phyloP scores from a whole-genome alignment of 2,888 invertebrate genomes.

The Fabriciana adippe region DNA sequence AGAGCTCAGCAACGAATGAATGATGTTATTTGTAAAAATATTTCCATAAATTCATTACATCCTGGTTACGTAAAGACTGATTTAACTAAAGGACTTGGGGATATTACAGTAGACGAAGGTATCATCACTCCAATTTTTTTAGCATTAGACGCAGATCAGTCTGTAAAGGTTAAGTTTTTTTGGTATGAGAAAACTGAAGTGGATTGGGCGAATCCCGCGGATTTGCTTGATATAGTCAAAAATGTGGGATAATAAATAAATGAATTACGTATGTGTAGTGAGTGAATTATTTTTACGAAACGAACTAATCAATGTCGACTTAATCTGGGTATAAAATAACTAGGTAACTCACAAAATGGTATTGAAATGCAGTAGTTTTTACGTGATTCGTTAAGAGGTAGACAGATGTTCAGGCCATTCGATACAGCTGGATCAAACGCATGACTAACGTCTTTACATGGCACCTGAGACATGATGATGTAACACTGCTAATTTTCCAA shows the following conservation, averaged over 20 bases:
- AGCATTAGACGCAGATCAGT: not conserved
- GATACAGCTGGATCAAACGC: too few relatives aligned
- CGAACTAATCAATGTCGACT: too few relatives aligned
- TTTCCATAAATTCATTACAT: slow-evolving; percentile 47
- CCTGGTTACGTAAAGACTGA: slow-evolving; percentile 48
- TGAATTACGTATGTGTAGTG: too few relatives aligned
- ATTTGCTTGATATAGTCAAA: not conserved
- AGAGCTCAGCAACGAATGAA: slow-evolving; percentile 43
- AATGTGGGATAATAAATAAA: not conserved
- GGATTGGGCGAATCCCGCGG: not conserved
- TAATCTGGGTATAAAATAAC: too few relatives aligned
- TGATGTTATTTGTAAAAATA: slow-evolving; percentile 42
- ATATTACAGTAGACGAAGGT: not conserved
- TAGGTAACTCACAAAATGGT: too few relatives aligned
- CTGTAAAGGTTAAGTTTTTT: not conserved
- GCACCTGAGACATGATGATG: too few relatives aligned
- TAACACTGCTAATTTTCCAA: too few relatives aligned
- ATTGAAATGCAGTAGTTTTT: too few relatives aligned
- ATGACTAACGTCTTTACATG: too few relatives aligned
- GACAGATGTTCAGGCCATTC: too few relatives aligned
- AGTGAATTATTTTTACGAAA: too few relatives aligned
- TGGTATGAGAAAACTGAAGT: not conserved
- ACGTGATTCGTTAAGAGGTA: too few relatives aligned
- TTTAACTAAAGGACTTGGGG: slow-evolving; percentile 44
- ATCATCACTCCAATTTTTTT: not conserved